Base-by-base conservation (phyloP, 2,888 invertebrate species). In the Cordilura impudica region DNA sequence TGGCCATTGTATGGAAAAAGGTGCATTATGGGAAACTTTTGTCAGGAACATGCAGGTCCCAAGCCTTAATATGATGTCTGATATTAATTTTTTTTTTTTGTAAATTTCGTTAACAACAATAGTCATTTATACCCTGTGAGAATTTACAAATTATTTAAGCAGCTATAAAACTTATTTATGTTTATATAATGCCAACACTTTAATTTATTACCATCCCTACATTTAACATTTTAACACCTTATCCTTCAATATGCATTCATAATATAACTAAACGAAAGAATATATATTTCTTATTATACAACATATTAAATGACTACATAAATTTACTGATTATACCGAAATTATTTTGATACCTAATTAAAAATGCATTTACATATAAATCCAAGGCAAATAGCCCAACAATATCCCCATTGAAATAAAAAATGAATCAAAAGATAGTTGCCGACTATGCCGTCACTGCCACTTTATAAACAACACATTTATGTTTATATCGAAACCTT, bases 311-410 rank as follows among this genome's bases (percentile, higher is more conserved):
- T 60, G 39, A 61, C 71, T 53, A 61, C 66, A 75, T 66, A 74
- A 79, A 74, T 66, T 75, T 45, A 71, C 47, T 61, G 70, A 79
- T 71, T 71, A 71, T 67, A 51, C 18, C 26, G 18, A 63, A 67
- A 75, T 67, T 74, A 71, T 66, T 75, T 75, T 71, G 75, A 79
- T 75, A 63, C 66, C 71, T 79, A 79, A 79, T 79, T 79, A 75
- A 75, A 71, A 79, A 79, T 71, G 71, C 75, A 79, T 79, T 75
- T 79, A 75, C 65, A 75, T 66, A 74, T 21, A 47, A 53, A 51
- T 58, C 29, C 45, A 45, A 66, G 19, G 54, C 53, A 53, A 16
- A 39, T 14, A 58, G 19, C 16, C 60, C 35, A 8, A 54, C 53
- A 69, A 61, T 53, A 39, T 61, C 75, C 76, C 61, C 79, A 80